These are phyloP conservation scores for Hydrolagus affinis DNA, from an alignment of 2,113 vertebrate species.

Conservation along the genomic window DNA sequence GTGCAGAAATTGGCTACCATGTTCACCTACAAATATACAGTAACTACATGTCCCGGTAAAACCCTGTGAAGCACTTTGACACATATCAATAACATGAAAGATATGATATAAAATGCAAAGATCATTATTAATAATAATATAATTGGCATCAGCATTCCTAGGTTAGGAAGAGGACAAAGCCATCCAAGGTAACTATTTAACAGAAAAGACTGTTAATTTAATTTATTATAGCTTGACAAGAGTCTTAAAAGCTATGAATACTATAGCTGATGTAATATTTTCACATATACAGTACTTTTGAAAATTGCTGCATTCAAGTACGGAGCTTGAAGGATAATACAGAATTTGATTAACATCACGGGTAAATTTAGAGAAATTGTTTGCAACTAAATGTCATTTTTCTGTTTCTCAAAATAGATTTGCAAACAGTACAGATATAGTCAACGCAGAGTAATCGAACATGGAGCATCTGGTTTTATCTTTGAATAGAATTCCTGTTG, in stretches of 20 bases:
- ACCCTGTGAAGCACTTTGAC: too few relatives aligned
- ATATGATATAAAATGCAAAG: too few relatives aligned
- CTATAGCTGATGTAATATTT: neutral
- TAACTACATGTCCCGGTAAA: too few relatives aligned
- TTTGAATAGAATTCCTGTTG: constrained; percentile 39
- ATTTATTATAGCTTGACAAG: too few relatives aligned
- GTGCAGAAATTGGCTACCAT: too few relatives aligned
- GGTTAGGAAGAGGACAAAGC: too few relatives aligned
- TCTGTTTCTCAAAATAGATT: neutral
- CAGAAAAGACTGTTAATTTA: too few relatives aligned
- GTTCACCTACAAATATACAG: too few relatives aligned
- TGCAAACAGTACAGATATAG: neutral
- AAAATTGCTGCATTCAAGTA: neutral
- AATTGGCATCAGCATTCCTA: too few relatives aligned
- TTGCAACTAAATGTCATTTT: neutral
- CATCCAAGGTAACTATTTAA: too few relatives aligned
- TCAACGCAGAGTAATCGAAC: constrained; percentile 3
- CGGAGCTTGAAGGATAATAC: neutral
- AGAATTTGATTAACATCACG: neutral
- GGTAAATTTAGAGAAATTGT: neutral
- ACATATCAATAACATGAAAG: too few relatives aligned
- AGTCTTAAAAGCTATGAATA: neutral
- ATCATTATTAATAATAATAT: too few relatives aligned
- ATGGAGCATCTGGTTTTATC: constrained; percentile 1
- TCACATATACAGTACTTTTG: neutral